A percentile compares a stretch with the other conserved stretches of the same genome.
Evolutionary conservation across 2,797 vertebrate genomes (phyloP).

Genomic region (Bovichtus diacanthus): DNA sequence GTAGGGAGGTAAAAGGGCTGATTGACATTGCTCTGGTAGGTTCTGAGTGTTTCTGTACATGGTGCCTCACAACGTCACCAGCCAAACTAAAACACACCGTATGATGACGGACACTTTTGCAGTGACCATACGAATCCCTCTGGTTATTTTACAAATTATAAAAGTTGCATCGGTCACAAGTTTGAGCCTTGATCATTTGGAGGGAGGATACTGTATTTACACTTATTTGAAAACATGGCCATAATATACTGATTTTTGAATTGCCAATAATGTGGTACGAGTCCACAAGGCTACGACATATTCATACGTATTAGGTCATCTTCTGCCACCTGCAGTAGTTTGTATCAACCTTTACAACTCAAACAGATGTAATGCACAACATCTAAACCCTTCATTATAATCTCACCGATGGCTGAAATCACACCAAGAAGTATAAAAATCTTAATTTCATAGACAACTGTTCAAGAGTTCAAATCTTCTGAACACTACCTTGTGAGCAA

Average conservation of each 20-base stretch:
- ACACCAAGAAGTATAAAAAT: conserved; percentile 59
- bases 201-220: conserved; percentile 33
- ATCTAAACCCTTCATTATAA: conserved; percentile 56
- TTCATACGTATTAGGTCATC: conserved; percentile 40
- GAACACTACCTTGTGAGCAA: conserved; percentile 66
- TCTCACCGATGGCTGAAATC: conserved; percentile 66
- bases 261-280: conserved; percentile 40
- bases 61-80: conserved; percentile 26
- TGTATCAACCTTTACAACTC: conserved; percentile 41
- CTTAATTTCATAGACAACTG: conserved; percentile 18
- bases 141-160: conserved; percentile 37
- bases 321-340: conserved; percentile 41
- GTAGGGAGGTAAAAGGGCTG: conserved; percentile 34
- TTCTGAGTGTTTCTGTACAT: conserved; percentile 40
- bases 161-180: conserved; percentile 38
- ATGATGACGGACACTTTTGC: conserved; percentile 38
- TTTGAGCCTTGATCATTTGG: conserved; percentile 11
- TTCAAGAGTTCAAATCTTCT: conserved; percentile 41
- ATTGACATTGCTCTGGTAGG: conserved; percentile 54
- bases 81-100: conserved; percentile 34
- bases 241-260: conserved; percentile 37
- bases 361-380: conserved; percentile 57
- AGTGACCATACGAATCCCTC: conserved; percentile 47
- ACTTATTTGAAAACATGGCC: conserved; percentile 46
- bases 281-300: conserved; percentile 55